phyloP scores from a whole-genome alignment of 2,888 invertebrate species.

The Drosophila neoperkinsi region DNA sequence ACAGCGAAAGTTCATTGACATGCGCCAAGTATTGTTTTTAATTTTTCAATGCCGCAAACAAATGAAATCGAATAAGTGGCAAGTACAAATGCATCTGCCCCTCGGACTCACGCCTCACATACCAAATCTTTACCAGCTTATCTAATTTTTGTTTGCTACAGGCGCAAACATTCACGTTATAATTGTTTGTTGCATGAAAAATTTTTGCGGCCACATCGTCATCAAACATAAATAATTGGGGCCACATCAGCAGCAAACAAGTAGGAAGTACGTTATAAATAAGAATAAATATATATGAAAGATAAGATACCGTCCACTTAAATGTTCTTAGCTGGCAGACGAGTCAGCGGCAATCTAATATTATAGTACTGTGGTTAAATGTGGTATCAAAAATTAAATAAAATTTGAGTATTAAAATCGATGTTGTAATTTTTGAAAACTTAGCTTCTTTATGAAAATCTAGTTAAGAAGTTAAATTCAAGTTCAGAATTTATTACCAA shows the following conservation, averaged over 20 bases:
- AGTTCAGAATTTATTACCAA: background rate
- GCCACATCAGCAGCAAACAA: constrained; percentile 40
- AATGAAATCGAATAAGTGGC: background rate
- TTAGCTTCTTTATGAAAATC: background rate
- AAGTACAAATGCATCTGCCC: background rate
- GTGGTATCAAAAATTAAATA: background rate
- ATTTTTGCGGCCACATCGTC: background rate
- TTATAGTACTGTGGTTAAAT: constrained; percentile 27
- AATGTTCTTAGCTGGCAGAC: constrained; percentile 6
- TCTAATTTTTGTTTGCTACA: background rate
- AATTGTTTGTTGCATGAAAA: background rate
- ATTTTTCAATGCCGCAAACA: constrained; percentile 8
- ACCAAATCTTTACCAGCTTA: background rate
- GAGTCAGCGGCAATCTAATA: constrained; percentile 8
- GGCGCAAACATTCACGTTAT: background rate
- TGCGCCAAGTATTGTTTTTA: constrained; percentile 18
- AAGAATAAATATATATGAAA: constrained; percentile 16
- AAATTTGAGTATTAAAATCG: background rate
- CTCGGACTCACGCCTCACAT: background rate
- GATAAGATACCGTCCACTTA: constrained; percentile 47
- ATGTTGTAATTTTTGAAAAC: background rate
- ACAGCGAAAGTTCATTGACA: constrained; percentile 39
- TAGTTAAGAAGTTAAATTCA: background rate
- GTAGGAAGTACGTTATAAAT: constrained; percentile 35
- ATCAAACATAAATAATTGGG: constrained; percentile 1